Conservation (phyloP, 2,888 invertebrate species). For the Hymenopus coronatus region DNA sequence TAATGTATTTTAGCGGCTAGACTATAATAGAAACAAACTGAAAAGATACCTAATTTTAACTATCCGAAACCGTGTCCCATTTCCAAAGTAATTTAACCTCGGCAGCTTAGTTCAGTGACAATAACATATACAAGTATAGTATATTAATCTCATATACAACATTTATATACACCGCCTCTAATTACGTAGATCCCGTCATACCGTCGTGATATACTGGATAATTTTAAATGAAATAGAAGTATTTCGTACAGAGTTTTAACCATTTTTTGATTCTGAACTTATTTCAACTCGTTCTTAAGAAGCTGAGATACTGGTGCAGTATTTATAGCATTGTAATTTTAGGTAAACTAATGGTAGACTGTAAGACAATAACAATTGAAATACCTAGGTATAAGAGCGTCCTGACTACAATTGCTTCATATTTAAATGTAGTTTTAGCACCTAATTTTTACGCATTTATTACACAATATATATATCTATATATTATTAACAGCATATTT, state of each 20-base stretch:
- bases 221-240: not conserved
- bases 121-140: not conserved
- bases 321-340: constrained; percentile 3
- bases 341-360: not conserved
- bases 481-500: not conserved
- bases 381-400: not conserved
- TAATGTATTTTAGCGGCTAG: not conserved
- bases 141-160: not conserved
- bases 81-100: not conserved
- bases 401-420: not conserved
- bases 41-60: not conserved
- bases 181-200: not conserved
- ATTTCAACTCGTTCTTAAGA: not conserved
- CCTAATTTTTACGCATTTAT: constrained; percentile 17
- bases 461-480: not conserved
- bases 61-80: not conserved
- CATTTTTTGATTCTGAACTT: not conserved
- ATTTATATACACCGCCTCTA: not conserved
- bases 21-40: not conserved
- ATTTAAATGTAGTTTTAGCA: not conserved
- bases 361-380: not conserved
- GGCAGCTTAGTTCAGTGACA: not conserved
- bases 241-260: not conserved
- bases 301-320: not conserved
- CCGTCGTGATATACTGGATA: not conserved